These are phyloP conservation scores for Beris chalybata DNA, from an alignment of 2,888 invertebrate species.

Conservation along the genomic window DNA sequence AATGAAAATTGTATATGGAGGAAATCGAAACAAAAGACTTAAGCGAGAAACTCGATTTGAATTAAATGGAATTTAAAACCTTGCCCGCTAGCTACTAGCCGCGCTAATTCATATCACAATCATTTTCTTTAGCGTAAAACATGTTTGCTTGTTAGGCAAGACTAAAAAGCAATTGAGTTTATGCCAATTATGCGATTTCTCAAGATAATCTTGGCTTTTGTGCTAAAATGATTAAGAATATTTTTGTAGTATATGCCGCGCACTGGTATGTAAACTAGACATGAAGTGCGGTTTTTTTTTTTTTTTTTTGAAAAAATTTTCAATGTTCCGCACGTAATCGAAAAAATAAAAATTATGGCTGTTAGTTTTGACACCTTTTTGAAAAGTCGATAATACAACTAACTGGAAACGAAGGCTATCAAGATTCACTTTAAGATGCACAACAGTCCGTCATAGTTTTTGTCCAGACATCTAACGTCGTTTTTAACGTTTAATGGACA, in stretches of 20 bases:
- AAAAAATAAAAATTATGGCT: background rate
- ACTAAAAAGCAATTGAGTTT: conserved; percentile 14
- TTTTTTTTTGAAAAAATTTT: background rate
- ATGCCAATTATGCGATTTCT: conserved; percentile 18
- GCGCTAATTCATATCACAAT: conserved; percentile 11
- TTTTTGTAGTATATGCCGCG: background rate
- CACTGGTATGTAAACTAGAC: background rate
- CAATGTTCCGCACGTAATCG: conserved; percentile 7
- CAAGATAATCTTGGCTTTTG: conserved; percentile 14
- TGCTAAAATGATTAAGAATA: conserved; percentile 17
- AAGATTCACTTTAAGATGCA: conserved; percentile 1
- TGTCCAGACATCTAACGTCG: too few species aligned
- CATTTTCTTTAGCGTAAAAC: background rate
- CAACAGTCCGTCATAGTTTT: too few species aligned
- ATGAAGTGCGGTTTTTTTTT: conserved; percentile 1
- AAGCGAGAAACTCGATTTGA: conserved; percentile 6
- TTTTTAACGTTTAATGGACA: too few species aligned
- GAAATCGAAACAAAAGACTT: conserved; percentile 8
- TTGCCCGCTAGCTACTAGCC: background rate
- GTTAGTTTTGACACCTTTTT: conserved; percentile 12
- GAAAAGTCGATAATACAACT: conserved; percentile 1
- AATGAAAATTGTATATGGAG: background rate
- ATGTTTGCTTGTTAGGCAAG: background rate
- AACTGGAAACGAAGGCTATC: conserved; percentile 11
- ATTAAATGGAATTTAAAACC: background rate